These are phyloP conservation scores for Oryzias melastigma DNA, from an alignment of 2,113 vertebrate genomes.

Conservation along the genomic window DNA sequence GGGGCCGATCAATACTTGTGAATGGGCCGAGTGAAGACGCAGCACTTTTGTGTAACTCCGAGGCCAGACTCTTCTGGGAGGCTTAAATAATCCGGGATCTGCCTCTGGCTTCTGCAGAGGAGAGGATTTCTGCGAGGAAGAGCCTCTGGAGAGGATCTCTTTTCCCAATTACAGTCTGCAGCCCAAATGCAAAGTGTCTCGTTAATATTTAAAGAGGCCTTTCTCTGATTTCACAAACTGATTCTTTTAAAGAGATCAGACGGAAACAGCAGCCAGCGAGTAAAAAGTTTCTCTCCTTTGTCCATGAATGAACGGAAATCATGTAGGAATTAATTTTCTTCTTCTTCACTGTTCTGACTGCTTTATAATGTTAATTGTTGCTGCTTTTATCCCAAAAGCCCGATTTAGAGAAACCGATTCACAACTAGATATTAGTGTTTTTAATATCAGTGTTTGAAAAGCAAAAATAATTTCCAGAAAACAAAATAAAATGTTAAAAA, in stretches of 20 bases:
- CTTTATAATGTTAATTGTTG: too few species aligned
- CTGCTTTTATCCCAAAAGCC: too few species aligned
- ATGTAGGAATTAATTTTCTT: too few species aligned
- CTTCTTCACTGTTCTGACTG: too few species aligned
- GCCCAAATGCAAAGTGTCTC: conserved; percentile 39
- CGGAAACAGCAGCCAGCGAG: too few species aligned
- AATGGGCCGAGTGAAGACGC: conserved; percentile 33
- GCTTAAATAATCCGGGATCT: conserved; percentile 33
- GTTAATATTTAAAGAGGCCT: conserved; percentile 46
- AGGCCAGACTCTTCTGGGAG: conserved; percentile 17
- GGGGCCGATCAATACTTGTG: conserved; percentile 33
- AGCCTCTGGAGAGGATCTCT: conserved; percentile 42
- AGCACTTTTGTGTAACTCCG: conserved; percentile 13
- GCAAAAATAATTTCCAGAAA: too few species aligned
- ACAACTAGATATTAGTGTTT: too few species aligned
- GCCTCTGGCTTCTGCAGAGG: conserved; percentile 26
- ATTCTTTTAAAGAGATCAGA: not conserved
- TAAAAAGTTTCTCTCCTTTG: too few species aligned
- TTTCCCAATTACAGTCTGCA: conserved; percentile 37
- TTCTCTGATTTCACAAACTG: conserved; percentile 41
- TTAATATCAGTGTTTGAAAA: too few species aligned
- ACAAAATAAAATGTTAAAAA: too few species aligned
- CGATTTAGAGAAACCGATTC: too few species aligned
- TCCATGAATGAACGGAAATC: too few species aligned
- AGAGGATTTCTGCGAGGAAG: conserved; percentile 26